Base-by-base conservation (phyloP, 2,888 invertebrate genomes). In the Meghimatium bilineatum region DNA sequence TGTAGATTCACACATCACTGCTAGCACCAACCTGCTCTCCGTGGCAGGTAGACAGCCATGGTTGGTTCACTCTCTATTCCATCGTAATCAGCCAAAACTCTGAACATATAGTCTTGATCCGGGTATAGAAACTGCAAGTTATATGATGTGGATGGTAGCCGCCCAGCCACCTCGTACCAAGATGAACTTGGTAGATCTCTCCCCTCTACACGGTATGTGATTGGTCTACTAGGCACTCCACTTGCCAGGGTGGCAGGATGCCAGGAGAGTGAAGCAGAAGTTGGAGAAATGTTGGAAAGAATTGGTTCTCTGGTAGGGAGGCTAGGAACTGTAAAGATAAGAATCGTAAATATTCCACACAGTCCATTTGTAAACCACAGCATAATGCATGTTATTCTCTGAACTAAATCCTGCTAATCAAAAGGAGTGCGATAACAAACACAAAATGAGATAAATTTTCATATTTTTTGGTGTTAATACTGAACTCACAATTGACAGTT, bases 51-150 rank as follows among this genome's bases (percentile, higher is more conserved):
- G 32, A 89, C 91, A 26, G 91, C 89, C 10, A 98, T 98, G 80
- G 98, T 98, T 0, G 99, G 99, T 93, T 99, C 99, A 93, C 97
- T 97, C 87, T 98, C 96, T 77, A 98, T 98, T 92, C 97, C 97
- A 93, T 97, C 97, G 94, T 98, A 98, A 93, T 98, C 98, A 6
- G 99, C 99, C 49, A 98, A 95, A 52, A 99, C 96, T 85, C 99
- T 95, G 95, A 99, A 98, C 94, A 97, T 96, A 94, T 99, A 99
- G 94, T 99, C 98, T 87, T 97, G 95, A 77, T 91, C 92, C 12
- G 92, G 91, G 72, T 89, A 85, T 20, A 91, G 89, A 80, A 89
- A 90, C 71, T 88, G 88, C 60, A 91, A 85, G 17, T 87, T 87
- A 75, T 89, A 88, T 29, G 85, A 88, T 1, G 89, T 89, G 34